These are phyloP conservation scores for Rynchops niger DNA, from an alignment of 2,113 vertebrate species.

Conservation along the genomic window DNA sequence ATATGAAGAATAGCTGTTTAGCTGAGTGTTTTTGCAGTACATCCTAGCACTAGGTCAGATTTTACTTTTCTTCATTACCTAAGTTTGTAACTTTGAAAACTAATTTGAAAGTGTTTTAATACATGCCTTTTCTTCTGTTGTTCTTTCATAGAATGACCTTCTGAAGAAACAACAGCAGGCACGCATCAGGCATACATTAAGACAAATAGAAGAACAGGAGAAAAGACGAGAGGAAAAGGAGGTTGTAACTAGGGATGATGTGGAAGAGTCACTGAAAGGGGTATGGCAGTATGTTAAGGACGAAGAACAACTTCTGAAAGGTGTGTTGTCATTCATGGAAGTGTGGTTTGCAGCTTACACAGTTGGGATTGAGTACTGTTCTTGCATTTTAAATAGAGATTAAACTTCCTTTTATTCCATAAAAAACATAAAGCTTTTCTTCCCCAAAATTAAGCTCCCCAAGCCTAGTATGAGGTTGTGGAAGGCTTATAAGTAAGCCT, in stretches of 20 bases:
- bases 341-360: not conserved
- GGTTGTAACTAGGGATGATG: constrained; percentile 70
- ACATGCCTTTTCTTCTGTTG: not conserved
- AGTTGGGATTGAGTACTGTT: not conserved
- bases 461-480: not conserved
- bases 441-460: not conserved
- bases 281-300: constrained; percentile 71
- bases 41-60: not conserved
- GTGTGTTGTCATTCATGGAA: constrained; percentile 27
- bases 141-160: constrained; percentile 56
- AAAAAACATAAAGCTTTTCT: not conserved
- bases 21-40: not conserved
- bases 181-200: constrained; percentile 50
- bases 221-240: constrained; percentile 40
- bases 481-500: not conserved
- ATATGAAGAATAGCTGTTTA: not conserved
- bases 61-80: not conserved
- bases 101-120: not conserved
- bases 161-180: constrained; percentile 71
- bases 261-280: constrained; percentile 73
- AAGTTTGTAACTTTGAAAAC: not conserved
- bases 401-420: not conserved
- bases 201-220: constrained; percentile 67
- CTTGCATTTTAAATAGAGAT: not conserved
- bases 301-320: constrained; percentile 75